Conservation (phyloP, 2,888 invertebrate genomes). For the Sympetrum striolatum region DNA sequence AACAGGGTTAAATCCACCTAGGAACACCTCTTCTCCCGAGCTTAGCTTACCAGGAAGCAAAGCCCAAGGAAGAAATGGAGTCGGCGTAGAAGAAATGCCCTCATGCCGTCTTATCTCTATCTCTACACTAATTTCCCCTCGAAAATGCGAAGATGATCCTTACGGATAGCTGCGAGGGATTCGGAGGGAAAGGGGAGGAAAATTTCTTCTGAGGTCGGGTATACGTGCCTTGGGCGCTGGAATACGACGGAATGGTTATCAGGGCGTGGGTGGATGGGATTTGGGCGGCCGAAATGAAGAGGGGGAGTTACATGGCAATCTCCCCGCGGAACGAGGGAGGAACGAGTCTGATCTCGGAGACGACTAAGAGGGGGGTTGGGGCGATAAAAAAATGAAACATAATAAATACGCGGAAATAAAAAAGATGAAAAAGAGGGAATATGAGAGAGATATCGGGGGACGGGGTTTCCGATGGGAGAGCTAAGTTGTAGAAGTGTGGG, state of each 20-base stretch:
- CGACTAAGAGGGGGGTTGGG: background rate
- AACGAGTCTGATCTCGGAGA: background rate
- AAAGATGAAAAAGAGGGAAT: constrained; percentile 25
- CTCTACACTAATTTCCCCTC: constrained; percentile 25
- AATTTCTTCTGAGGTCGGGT: constrained; percentile 22
- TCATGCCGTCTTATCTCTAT: background rate
- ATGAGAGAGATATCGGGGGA: constrained; percentile 23
- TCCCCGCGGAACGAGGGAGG: background rate
- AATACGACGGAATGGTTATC: constrained; percentile 31
- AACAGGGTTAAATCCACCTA: background rate
- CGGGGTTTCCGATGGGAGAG: background rate
- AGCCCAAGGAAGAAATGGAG: background rate
- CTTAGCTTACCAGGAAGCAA: background rate
- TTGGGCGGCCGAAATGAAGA: background rate
- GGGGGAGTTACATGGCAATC: background rate
- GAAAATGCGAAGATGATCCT: constrained; percentile 21
- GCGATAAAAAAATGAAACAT: constrained; percentile 37
- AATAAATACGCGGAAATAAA: constrained; percentile 42
- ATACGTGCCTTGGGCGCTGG: constrained; percentile 37
- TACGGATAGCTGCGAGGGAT: constrained; percentile 37
- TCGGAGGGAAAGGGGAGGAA: background rate
- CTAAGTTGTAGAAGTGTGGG: constrained; percentile 12
- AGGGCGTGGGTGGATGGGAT: background rate
- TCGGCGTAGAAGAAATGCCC: background rate
- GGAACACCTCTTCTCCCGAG: background rate